Conservation (phyloP, 2,797 vertebrate genomes). For the Microctenopoma lineatum region DNA sequence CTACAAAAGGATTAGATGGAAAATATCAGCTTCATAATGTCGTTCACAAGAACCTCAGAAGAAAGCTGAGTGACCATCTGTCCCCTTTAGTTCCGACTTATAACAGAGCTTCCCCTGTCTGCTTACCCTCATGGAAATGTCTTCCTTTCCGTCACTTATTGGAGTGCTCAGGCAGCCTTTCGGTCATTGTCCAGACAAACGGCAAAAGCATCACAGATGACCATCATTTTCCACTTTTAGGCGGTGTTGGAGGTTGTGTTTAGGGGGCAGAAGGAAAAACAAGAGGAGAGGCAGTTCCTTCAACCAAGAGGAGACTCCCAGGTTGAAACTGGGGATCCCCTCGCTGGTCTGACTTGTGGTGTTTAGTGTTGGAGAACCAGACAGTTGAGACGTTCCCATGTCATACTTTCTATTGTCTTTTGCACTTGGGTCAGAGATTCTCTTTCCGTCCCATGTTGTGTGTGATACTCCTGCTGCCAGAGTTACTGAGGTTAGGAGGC, state of each 20-base stretch:
- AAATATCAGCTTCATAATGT: too few species aligned
- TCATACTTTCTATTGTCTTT: conserved; percentile 77
- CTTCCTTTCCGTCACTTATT: conserved; percentile 50
- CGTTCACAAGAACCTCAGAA: conserved; percentile 3
- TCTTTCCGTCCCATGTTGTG: conserved; percentile 65
- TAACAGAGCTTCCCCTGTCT: conserved; percentile 56
- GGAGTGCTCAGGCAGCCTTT: conserved; percentile 35
- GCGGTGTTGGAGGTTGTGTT: conserved; percentile 42
- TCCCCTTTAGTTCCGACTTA: conserved; percentile 38
- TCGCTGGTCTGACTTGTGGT: conserved; percentile 61
- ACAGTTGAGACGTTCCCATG: conserved; percentile 81
- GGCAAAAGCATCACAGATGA: conserved; percentile 35
- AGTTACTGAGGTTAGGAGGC: conserved; percentile 42
- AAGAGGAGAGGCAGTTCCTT: conserved; percentile 69
- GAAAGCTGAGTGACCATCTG: conserved; percentile 40
- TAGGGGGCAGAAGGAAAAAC: conserved; percentile 62
- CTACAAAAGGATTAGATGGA: too few species aligned
- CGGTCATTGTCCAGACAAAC: conserved; percentile 58
- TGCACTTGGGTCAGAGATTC: conserved; percentile 65
- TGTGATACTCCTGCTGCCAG: conserved; percentile 41
- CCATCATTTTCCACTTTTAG: conserved; percentile 73
- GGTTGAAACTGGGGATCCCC: conserved; percentile 61
- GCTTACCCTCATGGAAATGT: conserved; percentile 66
- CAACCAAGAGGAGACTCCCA: conserved; percentile 21
- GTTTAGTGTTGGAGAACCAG: conserved; percentile 78